Evolutionary conservation across 2,888 invertebrate genomes (phyloP).

Genomic region (Sympetrum striolatum): DNA sequence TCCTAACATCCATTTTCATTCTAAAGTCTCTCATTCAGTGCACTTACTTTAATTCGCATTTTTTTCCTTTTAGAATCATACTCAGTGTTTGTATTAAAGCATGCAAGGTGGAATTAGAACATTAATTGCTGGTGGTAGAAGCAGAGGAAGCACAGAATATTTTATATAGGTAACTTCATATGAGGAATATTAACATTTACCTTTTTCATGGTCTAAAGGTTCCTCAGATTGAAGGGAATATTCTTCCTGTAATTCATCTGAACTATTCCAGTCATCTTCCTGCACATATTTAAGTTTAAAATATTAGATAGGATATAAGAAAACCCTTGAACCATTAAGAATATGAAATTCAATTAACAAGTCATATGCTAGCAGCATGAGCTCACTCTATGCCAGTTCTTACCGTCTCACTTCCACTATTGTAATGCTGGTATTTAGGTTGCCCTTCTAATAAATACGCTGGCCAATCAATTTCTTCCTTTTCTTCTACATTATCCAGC

Average conservation of each 20-base stretch:
- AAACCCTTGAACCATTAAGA: not conserved
- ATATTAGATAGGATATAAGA: not conserved
- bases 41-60: too few relatives aligned
- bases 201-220: not conserved
- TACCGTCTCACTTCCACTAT: conserved; percentile 17
- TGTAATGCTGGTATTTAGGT: not conserved
- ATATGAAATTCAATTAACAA: not conserved
- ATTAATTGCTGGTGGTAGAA: too few relatives aligned
- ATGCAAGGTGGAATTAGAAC: too few relatives aligned
- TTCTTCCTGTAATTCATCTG: conserved; percentile 6
- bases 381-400: not conserved
- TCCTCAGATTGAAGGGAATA: not conserved
- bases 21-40: too few relatives aligned
- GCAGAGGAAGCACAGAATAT: too few relatives aligned
- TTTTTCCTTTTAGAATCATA: too few relatives aligned
- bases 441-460: conserved; percentile 5
- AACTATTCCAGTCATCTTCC: conserved; percentile 23
- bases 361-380: too few relatives aligned
- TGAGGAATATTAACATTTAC: not conserved
- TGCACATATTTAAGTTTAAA: not conserved
- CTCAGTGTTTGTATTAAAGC: too few relatives aligned
- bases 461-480: conserved; percentile 17
- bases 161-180: not conserved
- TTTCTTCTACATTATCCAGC: not conserved
- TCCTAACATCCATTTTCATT: too few relatives aligned